Evolutionary conservation across 1,140 invertebrate genomes (phyloP), one percentile per base, ranked within the genome.

Genomic region (Drosophila arawakana): DNA sequence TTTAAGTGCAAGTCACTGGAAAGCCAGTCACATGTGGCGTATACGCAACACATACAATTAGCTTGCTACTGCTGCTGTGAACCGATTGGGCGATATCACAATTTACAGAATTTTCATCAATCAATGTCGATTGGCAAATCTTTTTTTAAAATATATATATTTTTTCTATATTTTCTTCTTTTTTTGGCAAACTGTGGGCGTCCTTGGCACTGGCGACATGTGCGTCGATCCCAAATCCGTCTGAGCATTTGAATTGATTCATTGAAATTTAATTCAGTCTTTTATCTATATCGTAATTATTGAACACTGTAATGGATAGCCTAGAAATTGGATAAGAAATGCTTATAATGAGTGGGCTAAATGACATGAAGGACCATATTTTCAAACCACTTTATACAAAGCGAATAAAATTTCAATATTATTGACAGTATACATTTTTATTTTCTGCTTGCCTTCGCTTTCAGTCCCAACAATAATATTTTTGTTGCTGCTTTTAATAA

Each of bases 81-180:
- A 30, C 25, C 25, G 25, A 30, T 30, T 30, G 25, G 25, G n/a
- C 52, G 46, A 34, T 43, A 18, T 78, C 73, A 68, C 70, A 86
- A 79, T 79, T 85, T 79, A 73, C 77, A 83, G 78, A 77, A 77
- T 88, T 83, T 80, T 75, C 84, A 88, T 88, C 84, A 89, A 88
- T 89, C 83, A 88, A 80, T 80, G 84, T 88, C 84, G 63, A 70
- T 85, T 69, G 63, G 61, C 57, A 81, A 78, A 82, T 78, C 79
- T 62, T 44, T 73, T 69, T 54, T 65, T 63, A 63, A 46, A 21
- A 58, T n/a, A 39, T 21, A 62, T 61, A 61, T 25, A 11, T 52
- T n/a, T 63, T 52, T 2, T 30, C 2, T 30, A 30, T 30, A 52
- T 9, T 39, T 13, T 10, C 10, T 49, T 7, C 21, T 21, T 7